phyloP scores from a whole-genome alignment of 53 echinoderm and acorn worm species.

The Temnopleurus reevesii region DNA sequence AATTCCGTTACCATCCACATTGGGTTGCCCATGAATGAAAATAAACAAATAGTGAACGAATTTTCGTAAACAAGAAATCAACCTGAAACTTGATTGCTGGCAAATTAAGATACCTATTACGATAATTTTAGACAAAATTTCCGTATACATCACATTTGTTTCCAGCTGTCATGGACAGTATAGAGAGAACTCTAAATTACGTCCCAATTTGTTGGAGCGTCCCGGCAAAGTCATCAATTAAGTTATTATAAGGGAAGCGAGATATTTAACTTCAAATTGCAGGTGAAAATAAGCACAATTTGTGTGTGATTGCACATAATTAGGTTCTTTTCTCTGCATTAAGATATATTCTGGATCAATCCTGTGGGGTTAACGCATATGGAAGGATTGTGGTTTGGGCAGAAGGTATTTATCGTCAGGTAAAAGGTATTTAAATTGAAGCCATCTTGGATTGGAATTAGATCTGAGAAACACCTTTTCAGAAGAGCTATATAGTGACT shows the following conservation, averaged over 20 bases:
- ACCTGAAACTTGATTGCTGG: background rate
- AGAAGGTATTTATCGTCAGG: background rate
- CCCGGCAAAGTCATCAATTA: conserved; percentile 27
- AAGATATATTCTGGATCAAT: background rate
- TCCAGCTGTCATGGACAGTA: background rate
- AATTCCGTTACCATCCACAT: too few relatives aligned
- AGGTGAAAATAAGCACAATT: conserved; percentile 9
- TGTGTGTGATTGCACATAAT: conserved; percentile 44
- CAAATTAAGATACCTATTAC: background rate
- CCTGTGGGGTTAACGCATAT: background rate
- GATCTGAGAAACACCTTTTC: too few relatives aligned
- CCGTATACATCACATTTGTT: background rate
- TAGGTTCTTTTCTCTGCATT: conserved; percentile 31
- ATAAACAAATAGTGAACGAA: too few relatives aligned
- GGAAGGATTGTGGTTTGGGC: background rate
- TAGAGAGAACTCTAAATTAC: background rate
- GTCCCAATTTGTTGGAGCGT: conserved; percentile 24
- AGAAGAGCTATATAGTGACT: background rate
- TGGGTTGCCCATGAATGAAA: too few relatives aligned
- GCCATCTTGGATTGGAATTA: background rate
- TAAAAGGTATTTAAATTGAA: background rate
- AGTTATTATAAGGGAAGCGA: background rate
- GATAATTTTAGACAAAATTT: background rate
- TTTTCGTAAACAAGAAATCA: background rate
- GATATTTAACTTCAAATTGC: conserved; percentile 1